Base-by-base conservation (phyloP, 2,888 invertebrate genomes). In the Ecliptopera silaceata region DNA sequence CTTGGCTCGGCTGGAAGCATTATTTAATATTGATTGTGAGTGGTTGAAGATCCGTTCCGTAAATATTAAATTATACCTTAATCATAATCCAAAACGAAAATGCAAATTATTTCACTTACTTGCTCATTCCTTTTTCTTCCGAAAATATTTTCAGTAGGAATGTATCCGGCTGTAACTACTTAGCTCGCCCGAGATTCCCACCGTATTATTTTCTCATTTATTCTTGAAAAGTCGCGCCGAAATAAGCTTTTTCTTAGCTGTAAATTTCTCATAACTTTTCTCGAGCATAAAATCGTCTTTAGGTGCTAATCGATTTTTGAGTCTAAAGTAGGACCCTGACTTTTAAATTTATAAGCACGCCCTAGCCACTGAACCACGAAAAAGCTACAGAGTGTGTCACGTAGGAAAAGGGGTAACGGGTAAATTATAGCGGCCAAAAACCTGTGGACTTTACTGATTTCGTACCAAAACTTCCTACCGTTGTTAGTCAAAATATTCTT, bases 301-400 rank as follows among this genome's bases (percentile, higher is more conserved):
- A 45, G 42, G 41, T 38, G 56, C 45, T 46, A 59, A 59, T 56
- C 56, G 54, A 59, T 56, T 59, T 44, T n/a, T n/a, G n/a, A n/a
- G n/a, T n/a, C 38, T 17, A 47, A 39, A 47, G 34, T 44, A 41
- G 48, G 46, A 44, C 48, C 43, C 13, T 34, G 50, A 22, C 46
- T 54, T 36, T 46, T 59, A 59, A 54, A 59, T 46, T 57, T 44
- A 49, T 51, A 54, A 53, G 39, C 45, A 20, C 56, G 50, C 50
- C 48, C 59, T 50, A 38, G 15, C 47, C 38, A 51, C 20, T 59
- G 44, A 56, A 56, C 48, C 52, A 59, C 47, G 52, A 60, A 59
- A 54, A 60, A 29, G 45, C 56, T 53, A 36, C 53, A 50, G 50
- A 57, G 56, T 51, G 47, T 54, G 61, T 52, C 46, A 58, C 57